Evolutionary conservation across 23 tunicate species (phyloP).

Genomic region (Trididemnum clinides): DNA sequence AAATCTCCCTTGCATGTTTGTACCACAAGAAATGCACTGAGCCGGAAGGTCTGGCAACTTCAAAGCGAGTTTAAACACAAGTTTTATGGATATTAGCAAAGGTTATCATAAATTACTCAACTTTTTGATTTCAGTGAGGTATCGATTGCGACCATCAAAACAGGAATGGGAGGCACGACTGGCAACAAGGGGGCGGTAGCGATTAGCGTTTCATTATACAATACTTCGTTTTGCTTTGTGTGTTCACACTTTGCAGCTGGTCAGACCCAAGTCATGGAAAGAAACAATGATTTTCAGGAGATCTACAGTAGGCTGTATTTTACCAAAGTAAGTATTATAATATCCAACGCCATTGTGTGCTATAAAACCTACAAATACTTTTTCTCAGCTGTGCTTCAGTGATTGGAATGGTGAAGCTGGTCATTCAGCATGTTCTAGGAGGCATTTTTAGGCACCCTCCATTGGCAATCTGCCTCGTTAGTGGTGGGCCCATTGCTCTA

Average conservation of each 20-base stretch:
- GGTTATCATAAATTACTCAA: no score
- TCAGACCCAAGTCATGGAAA: constrained; percentile 79
- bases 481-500: no score
- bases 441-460: no score
- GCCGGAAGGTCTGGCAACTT: no score
- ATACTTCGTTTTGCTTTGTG: constrained; percentile 86
- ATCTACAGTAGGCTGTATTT: constrained; percentile 63
- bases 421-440: no score
- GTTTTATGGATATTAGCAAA: no score
- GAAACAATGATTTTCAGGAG: constrained; percentile 92
- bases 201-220: constrained; percentile 56
- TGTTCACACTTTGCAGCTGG: constrained; percentile 99
- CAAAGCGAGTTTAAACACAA: no score
- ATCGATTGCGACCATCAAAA: constrained; percentile 75
- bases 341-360: no score
- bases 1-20: no score
- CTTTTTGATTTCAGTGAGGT: constrained; percentile 53
- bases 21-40: no score
- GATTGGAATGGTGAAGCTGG: background rate
- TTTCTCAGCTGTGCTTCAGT: background rate
- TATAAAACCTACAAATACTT: no score
- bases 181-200: constrained; percentile 98
- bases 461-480: no score
- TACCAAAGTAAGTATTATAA: constrained; percentile 24
- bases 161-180: constrained; percentile 96